These are phyloP conservation scores for Butastur rufipennis DNA, from an alignment of 2,113 vertebrate species.

Conservation along the genomic window DNA sequence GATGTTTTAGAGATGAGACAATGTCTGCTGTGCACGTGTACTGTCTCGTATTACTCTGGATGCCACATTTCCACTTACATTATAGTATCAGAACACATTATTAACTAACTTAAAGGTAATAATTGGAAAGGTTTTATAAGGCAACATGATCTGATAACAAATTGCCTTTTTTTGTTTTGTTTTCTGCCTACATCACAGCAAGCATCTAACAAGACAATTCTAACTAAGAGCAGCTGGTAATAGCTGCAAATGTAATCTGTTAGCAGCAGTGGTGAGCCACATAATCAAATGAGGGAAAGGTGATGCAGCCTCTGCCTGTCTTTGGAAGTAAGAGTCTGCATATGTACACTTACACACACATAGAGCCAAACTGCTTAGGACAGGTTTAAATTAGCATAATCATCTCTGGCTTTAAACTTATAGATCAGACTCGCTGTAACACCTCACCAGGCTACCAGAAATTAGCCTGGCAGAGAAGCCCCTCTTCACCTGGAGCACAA, in stretches of 20 bases:
- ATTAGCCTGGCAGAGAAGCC: not conserved
- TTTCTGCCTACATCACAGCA: not conserved
- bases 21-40: not conserved
- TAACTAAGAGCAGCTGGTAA: not conserved
- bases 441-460: not conserved
- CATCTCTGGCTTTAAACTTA: not conserved
- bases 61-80: not conserved
- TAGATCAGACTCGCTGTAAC: fast-evolving
- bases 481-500: not conserved
- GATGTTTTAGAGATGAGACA: not conserved
- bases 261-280: not conserved
- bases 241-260: not conserved
- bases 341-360: not conserved
- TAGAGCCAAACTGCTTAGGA: not conserved
- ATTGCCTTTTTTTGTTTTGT: not conserved
- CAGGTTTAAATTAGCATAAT: not conserved
- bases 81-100: not conserved
- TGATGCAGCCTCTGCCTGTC: not conserved
- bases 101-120: not conserved
- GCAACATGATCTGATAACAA: not conserved
- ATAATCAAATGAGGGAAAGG: not conserved
- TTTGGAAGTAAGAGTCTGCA: not conserved
- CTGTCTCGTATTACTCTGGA: not conserved
- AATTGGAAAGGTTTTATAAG: not conserved
- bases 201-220: not conserved